Evolutionary conservation across 1,140 invertebrate genomes (phyloP).

Genomic region (Oncopodura yosiiana): DNA sequence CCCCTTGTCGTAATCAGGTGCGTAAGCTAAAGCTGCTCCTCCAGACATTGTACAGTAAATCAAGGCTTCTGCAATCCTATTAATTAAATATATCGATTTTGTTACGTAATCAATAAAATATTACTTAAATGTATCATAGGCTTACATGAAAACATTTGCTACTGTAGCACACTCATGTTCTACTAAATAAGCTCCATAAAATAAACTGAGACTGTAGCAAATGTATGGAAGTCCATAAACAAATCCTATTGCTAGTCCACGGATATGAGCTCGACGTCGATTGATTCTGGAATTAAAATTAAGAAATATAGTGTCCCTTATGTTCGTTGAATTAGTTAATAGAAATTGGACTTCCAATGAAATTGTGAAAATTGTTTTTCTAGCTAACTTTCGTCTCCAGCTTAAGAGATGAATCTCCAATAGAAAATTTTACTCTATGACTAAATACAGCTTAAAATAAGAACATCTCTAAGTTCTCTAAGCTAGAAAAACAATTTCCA

Average conservation of each 20-base stretch:
- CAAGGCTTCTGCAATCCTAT: conserved; percentile 15
- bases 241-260: conserved; percentile 44
- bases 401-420: too few species aligned
- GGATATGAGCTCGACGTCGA: conserved; percentile 37
- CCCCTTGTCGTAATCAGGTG: conserved; percentile 39
- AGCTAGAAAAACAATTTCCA: too few species aligned
- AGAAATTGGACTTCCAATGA: too few species aligned
- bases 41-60: conserved; percentile 6
- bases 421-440: too few species aligned
- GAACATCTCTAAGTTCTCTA: too few species aligned
- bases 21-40: conserved; percentile 9
- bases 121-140: too few species aligned
- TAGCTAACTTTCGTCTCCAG: too few species aligned
- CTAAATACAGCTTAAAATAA: too few species aligned
- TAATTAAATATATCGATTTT: neutral
- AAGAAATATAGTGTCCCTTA: too few species aligned
- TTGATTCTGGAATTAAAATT: conserved; percentile 23
- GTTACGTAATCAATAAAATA: too few species aligned
- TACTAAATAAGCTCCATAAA: conserved; percentile 48
- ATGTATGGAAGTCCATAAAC: conserved; percentile 45
- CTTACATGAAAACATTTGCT: conserved; percentile 45
- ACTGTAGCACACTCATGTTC: conserved; percentile 39
- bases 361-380: too few species aligned
- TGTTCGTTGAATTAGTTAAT: too few species aligned
- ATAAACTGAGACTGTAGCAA: conserved; percentile 46